Evolutionary conservation across 2,888 invertebrate genomes (phyloP), one percentile per base, ranked within the genome.

Genomic region (Xanthia icteritia): DNA sequence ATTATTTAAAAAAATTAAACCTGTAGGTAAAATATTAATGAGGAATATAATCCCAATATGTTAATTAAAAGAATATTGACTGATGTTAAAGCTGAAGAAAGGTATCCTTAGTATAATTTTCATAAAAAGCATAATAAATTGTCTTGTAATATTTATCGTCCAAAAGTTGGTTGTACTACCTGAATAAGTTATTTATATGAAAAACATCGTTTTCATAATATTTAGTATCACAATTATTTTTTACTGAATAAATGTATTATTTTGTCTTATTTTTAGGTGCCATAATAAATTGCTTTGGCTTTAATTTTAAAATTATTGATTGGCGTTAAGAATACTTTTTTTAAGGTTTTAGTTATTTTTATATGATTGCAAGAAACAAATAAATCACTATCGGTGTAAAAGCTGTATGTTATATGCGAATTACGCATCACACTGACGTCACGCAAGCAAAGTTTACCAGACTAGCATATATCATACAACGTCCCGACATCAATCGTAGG

Each of bases 261-360:
- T 45, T 76, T 76, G 27, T 13, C 2, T 15, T 61, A 61, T 48
- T 45, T 76, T 67, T 60, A 77, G 69, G 82, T 86, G 84, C 79
- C 86, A 84, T 86, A 81, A 73, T 76, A 73, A 60, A 23, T 13
- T 39, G 20, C 11, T 42, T 72, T 75, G 83, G 81, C 73, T 81
- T 83, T 83, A 83, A 81, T 77, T 83, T 69, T 66, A 5, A 58
- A 58, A 54, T 56, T 15, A 11, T 31, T 15, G 1, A 48, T 61
- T 77, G 48, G 17, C n/a, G 23, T 76, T 17, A 61, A 72, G 15
- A 20, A 20, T 23, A 20, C 11, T 54, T 27, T 51, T 5, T 31
- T 15, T 27, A 54, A 68, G n/a, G 11, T 39, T 36, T 31, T 9
- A 6, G 17, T 73, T 54, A 68, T 15, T 72, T 73, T 68, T 23